phyloP scores from a whole-genome alignment of 2,888 invertebrate genomes.

The Archaeoteleia sp. region DNA sequence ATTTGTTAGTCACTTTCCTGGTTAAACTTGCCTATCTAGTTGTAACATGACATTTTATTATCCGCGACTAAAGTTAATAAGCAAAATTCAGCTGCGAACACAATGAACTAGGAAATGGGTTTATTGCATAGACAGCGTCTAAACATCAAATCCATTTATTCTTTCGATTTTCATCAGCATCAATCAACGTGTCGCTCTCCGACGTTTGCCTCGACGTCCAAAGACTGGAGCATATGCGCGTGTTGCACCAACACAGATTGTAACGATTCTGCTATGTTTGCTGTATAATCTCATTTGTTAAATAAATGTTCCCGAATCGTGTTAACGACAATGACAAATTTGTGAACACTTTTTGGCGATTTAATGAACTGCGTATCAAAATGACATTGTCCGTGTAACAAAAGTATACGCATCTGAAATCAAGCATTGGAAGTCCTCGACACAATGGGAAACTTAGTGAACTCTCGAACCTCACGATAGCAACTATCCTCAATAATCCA shows the following conservation, averaged over 20 bases:
- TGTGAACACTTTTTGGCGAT: conserved; percentile 60
- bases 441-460: neutral
- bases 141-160: conserved; percentile 70
- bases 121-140: conserved; percentile 59
- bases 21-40: too few relatives aligned
- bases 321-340: conserved; percentile 45
- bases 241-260: conserved; percentile 30
- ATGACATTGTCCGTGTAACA: conserved; percentile 4
- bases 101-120: neutral
- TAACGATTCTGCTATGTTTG: conserved; percentile 26
- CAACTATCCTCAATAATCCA: too few relatives aligned
- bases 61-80: too few relatives aligned
- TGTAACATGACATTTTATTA: too few relatives aligned
- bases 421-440: conserved; percentile 24
- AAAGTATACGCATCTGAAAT: conserved; percentile 16
- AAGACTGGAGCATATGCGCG: conserved; percentile 61
- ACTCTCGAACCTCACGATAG: too few relatives aligned
- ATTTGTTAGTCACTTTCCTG: too few relatives aligned
- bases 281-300: conserved; percentile 14
- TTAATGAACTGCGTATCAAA: conserved; percentile 33
- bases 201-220: conserved; percentile 56
- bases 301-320: conserved; percentile 22
- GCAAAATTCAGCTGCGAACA: too few relatives aligned
- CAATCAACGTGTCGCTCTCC: conserved; percentile 42
- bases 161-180: conserved; percentile 58